Conservation (phyloP, 2,113 vertebrate genomes). For the Colius striatus region DNA sequence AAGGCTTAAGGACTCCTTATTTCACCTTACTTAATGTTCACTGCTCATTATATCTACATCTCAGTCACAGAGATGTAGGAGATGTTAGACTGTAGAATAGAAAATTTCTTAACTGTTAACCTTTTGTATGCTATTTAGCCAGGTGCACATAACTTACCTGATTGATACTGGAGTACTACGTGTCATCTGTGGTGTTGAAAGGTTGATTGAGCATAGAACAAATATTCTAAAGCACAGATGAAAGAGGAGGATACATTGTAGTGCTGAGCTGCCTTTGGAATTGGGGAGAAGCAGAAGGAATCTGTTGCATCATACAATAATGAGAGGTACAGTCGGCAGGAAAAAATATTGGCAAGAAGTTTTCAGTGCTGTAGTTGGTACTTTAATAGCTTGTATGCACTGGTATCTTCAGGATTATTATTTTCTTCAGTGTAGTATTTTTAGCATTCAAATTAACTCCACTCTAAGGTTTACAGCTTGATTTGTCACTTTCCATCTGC, state of each 20-base stretch:
- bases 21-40: background rate
- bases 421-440: background rate
- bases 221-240: background rate
- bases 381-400: background rate
- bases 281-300: background rate
- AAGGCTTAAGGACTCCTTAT: background rate
- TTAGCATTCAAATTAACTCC: background rate
- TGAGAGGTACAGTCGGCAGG: background rate
- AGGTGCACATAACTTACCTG: background rate
- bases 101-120: background rate
- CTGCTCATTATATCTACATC: background rate
- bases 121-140: background rate
- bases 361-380: background rate
- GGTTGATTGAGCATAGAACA: background rate
- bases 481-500: background rate
- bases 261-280: background rate
- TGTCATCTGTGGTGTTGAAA: background rate
- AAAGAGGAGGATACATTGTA: background rate
- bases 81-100: background rate
- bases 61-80: background rate
- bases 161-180: background rate
- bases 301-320: background rate
- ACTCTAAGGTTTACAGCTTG: background rate
- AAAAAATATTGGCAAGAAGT: background rate
- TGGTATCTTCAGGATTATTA: background rate